These are phyloP conservation scores for Tipula confusa DNA, from an alignment of 2,888 invertebrate species.

Conservation along the genomic window DNA sequence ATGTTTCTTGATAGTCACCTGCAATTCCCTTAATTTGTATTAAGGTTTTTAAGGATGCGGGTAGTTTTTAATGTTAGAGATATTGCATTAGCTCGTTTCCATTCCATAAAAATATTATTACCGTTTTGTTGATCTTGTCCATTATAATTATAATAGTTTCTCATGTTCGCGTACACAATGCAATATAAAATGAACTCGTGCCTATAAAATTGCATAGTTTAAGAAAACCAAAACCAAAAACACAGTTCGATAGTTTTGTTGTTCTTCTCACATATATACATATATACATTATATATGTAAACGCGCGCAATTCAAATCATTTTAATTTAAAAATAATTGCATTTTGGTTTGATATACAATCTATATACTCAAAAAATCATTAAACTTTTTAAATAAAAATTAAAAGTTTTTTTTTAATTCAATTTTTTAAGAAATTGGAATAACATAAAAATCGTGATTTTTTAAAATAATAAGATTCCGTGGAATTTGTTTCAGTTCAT, in stretches of 20 bases:
- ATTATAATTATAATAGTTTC: too few species aligned
- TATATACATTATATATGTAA: not conserved
- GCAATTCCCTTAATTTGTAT: too few species aligned
- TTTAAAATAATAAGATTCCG: slow-evolving; percentile 6
- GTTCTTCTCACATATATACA: too few species aligned
- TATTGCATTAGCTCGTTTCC: too few species aligned
- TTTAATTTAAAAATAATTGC: not conserved
- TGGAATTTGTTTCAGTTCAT: not conserved
- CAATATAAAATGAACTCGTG: not conserved
- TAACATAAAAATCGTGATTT: slow-evolving; percentile 8
- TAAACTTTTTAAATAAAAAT: slow-evolving; percentile 5
- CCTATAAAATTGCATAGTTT: not conserved
- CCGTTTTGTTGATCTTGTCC: too few species aligned
- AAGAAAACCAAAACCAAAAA: not conserved
- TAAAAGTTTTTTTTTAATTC: not conserved
- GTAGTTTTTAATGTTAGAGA: too few species aligned
- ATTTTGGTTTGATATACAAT: not conserved
- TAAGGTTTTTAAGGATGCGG: too few species aligned
- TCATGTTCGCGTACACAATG: too few species aligned
- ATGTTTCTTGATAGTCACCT: too few species aligned
- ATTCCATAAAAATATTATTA: too few species aligned
- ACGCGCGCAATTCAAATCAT: not conserved
- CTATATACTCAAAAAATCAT: not conserved
- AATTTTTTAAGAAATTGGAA: not conserved
- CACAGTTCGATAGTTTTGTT: not conserved